A percentile compares a stretch with the other conserved stretches of the same genome.
Evolutionary conservation across 1,140 invertebrate genomes (phyloP).

Genomic region (Bombus confusus): DNA sequence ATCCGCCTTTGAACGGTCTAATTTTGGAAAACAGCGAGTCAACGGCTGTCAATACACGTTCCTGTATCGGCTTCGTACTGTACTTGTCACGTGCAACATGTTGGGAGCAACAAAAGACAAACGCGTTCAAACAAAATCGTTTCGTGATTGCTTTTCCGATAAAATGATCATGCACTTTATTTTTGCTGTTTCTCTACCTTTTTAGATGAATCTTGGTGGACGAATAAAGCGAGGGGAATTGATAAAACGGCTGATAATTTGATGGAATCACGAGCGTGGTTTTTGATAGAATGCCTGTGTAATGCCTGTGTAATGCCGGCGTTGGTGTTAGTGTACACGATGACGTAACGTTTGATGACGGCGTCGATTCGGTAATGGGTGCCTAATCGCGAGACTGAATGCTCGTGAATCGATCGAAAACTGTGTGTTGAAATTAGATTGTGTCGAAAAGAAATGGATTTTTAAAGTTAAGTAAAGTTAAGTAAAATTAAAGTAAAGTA

Average conservation of each 20-base stretch:
- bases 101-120: neutral
- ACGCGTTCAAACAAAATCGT: neutral
- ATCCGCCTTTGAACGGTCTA: neutral
- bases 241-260: neutral
- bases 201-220: too few relatives aligned
- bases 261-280: neutral
- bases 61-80: neutral
- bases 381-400: constrained; percentile 11
- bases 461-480: neutral
- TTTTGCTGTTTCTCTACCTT: neutral
- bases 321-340: neutral
- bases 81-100: neutral
- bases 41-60: neutral
- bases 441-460: neutral
- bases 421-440: neutral
- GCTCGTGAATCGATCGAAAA: neutral
- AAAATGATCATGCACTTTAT: neutral
- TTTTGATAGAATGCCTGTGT: neutral
- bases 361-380: constrained; percentile 30
- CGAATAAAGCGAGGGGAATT: neutral
- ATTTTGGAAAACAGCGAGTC: neutral
- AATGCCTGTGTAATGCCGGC: neutral
- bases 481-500: too few relatives aligned
- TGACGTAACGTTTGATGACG: neutral
- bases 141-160: neutral